phyloP scores from a whole-genome alignment of 2,797 vertebrate genomes.

The Borostomias antarcticus region DNA sequence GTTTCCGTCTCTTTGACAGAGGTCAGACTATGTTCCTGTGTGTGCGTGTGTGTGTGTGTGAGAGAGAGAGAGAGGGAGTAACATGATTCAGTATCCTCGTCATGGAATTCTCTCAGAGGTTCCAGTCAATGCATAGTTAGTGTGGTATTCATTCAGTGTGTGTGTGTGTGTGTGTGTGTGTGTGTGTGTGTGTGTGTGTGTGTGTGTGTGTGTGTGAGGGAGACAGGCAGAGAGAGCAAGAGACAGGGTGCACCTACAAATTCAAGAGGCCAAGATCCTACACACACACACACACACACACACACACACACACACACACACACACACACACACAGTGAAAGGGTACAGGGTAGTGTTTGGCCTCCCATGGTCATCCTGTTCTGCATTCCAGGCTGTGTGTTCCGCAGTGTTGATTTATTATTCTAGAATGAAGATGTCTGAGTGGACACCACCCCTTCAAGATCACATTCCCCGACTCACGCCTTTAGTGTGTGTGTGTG shows the following conservation, averaged over 20 bases:
- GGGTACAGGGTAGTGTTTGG: slow-evolving; percentile 12
- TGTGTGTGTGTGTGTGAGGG: too few relatives aligned
- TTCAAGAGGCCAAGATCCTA: too few relatives aligned
- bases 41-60: too few relatives aligned
- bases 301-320: not conserved
- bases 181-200: too few relatives aligned
- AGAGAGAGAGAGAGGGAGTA: too few relatives aligned
- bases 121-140: too few relatives aligned
- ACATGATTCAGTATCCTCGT: not conserved
- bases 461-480: slow-evolving; percentile 55
- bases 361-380: slow-evolving; percentile 1
- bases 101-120: not conserved
- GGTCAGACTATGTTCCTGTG: too few relatives aligned
- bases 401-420: slow-evolving; percentile 52
- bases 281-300: slow-evolving; percentile 4
- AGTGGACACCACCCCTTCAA: slow-evolving; percentile 36
- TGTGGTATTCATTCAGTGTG: too few relatives aligned
- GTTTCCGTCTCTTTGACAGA: too few relatives aligned
- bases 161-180: too few relatives aligned
- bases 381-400: slow-evolving; percentile 13
- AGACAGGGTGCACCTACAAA: too few relatives aligned
- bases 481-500: slow-evolving; percentile 2
- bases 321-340: not conserved
- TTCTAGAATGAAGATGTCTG: slow-evolving; percentile 50
- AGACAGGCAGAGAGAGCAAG: too few relatives aligned